These are phyloP conservation scores for Toxostoma redivivum DNA, from an alignment of 2,113 vertebrate species.

Conservation along the genomic window DNA sequence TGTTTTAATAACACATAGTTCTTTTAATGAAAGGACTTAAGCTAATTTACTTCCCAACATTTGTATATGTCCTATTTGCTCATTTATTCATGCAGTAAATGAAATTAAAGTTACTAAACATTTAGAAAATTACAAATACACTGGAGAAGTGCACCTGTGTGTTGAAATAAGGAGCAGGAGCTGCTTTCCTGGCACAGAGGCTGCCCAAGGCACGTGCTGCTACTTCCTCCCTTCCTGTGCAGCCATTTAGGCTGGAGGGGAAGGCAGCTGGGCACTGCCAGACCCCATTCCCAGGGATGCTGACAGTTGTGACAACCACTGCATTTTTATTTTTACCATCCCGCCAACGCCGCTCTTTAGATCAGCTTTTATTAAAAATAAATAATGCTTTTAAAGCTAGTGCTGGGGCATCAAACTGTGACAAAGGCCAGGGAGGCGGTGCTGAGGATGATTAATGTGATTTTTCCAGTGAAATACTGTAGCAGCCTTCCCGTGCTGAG, in stretches of 20 bases:
- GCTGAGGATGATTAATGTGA: background rate
- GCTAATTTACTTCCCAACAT: slow-evolving; percentile 3
- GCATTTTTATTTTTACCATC: slow-evolving; percentile 12
- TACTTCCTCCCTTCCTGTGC: background rate
- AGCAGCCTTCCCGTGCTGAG: background rate
- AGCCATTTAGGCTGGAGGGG: background rate
- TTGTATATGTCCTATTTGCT: slow-evolving; percentile 14
- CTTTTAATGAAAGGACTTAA: slow-evolving; percentile 8
- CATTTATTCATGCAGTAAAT: slow-evolving; percentile 26
- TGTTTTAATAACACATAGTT: background rate
- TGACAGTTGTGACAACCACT: background rate
- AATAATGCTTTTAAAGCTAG: slow-evolving; percentile 15
- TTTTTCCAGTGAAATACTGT: background rate
- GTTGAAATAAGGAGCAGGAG: background rate
- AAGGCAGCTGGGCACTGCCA: background rate
- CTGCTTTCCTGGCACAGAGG: background rate
- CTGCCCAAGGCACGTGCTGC: background rate
- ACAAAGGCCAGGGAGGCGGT: background rate
- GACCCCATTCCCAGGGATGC: background rate
- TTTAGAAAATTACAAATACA: background rate
- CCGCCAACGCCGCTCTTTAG: background rate
- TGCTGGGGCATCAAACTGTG: slow-evolving; percentile 1
- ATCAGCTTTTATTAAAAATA: slow-evolving; percentile 49
- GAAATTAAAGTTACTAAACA: background rate
- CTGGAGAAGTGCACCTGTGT: background rate